These are phyloP conservation scores for Acanthopleura granulata DNA, from an alignment of 2,888 invertebrate species.

Conservation along the genomic window DNA sequence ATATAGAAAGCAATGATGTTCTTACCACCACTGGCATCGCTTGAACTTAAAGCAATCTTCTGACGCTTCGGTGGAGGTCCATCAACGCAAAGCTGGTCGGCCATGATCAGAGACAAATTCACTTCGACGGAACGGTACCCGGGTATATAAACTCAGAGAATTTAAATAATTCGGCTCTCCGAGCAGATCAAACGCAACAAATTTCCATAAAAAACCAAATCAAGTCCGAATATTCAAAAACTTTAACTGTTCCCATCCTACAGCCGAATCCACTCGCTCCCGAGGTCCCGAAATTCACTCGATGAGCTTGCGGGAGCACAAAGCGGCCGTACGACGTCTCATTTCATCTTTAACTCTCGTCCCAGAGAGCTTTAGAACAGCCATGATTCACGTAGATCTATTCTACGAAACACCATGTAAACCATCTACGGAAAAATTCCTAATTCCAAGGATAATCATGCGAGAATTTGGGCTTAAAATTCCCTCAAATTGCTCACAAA, in stretches of 20 bases:
- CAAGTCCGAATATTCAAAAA: conserved; percentile 7
- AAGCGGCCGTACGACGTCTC: conserved; percentile 37
- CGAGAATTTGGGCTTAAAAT: conserved; percentile 14
- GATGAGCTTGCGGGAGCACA: conserved; percentile 30
- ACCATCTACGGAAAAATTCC: conserved; percentile 17
- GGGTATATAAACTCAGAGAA: neutral
- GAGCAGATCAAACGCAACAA: neutral
- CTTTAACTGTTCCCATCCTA: conserved; percentile 16
- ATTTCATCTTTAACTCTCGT: conserved; percentile 44
- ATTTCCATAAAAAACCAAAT: conserved; percentile 6
- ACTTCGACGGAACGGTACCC: conserved; percentile 5
- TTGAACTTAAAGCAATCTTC: conserved; percentile 76
- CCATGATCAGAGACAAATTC: conserved; percentile 75
- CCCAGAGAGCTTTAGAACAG: conserved; percentile 19
- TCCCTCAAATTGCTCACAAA: conserved; percentile 13
- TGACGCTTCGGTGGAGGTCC: conserved; percentile 97
- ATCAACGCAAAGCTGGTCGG: conserved; percentile 94
- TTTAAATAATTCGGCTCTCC: neutral
- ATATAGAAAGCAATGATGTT: too few species aligned
- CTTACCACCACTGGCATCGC: conserved; percentile 58
- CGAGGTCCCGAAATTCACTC: conserved; percentile 6
- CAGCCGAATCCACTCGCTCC: conserved; percentile 15
- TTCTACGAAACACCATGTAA: conserved; percentile 33
- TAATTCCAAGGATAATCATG: neutral
- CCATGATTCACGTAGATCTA: conserved; percentile 29